Conservation (phyloP, 2,888 invertebrate genomes). For the Macaria liturata region DNA sequence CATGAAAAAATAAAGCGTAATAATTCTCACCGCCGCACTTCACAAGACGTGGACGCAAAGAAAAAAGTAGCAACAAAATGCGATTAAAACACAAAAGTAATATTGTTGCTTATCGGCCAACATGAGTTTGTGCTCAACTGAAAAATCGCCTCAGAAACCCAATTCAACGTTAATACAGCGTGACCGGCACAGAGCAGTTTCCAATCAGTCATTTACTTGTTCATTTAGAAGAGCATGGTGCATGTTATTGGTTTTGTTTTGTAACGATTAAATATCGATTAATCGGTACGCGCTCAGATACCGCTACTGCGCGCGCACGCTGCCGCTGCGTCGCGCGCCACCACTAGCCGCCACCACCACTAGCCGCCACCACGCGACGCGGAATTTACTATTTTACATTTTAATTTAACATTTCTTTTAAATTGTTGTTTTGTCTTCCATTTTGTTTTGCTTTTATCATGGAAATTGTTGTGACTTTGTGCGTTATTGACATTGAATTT, state of each 20-base stretch:
- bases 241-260: conserved; percentile 76
- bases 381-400: too few relatives aligned
- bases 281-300: conserved; percentile 40
- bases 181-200: conserved; percentile 72
- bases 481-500: too few relatives aligned
- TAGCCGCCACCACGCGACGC: not conserved
- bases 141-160: conserved; percentile 77
- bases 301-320: conserved; percentile 38
- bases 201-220: conserved; percentile 80
- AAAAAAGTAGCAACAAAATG: conserved; percentile 27
- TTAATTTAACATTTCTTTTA: too few relatives aligned
- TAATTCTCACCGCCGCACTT: too few relatives aligned
- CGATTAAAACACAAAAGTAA: conserved; percentile 53
- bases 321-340: conserved; percentile 30
- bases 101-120: conserved; percentile 66
- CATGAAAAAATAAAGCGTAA: too few relatives aligned
- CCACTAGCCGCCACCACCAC: conserved; percentile 17
- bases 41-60: conserved; percentile 1
- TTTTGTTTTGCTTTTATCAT: too few relatives aligned
- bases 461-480: too few relatives aligned
- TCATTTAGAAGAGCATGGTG: conserved; percentile 79
- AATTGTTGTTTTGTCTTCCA: too few relatives aligned
- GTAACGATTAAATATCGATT: conserved; percentile 58
- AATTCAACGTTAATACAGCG: conserved; percentile 79
- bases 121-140: conserved; percentile 57